phyloP scores from a whole-genome alignment of 2,113 vertebrate species.

The Orycteropus afer region DNA sequence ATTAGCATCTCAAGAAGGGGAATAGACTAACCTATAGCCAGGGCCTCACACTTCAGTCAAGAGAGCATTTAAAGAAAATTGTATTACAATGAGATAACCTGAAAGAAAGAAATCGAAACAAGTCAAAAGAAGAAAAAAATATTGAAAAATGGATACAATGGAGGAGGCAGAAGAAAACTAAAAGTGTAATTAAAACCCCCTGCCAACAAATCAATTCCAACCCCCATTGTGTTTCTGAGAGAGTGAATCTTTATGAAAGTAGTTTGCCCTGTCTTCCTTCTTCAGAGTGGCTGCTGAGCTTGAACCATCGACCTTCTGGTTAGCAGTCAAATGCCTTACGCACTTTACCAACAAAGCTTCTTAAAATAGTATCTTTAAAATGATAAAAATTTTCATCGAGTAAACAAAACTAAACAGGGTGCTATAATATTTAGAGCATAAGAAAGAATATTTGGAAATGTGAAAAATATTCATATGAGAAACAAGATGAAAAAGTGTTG shows the following conservation, averaged over 20 bases:
- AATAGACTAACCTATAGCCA: neutral
- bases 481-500: neutral
- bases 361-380: neutral
- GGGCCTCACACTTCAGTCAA: neutral
- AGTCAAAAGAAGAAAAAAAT: neutral
- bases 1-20: neutral
- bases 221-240: too few relatives aligned
- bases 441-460: neutral
- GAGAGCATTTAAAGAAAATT: neutral
- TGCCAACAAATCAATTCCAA: too few relatives aligned
- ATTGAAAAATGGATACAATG: neutral
- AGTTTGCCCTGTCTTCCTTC: too few relatives aligned
- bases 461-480: neutral
- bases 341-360: too few relatives aligned
- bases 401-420: neutral
- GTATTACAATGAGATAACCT: neutral
- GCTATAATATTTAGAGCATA: neutral
- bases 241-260: too few relatives aligned
- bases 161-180: neutral
- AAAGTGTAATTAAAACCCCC: neutral
- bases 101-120: neutral
- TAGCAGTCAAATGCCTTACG: too few relatives aligned
- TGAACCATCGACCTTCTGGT: too few relatives aligned
- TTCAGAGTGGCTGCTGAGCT: too few relatives aligned
- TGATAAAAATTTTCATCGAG: neutral